Conservation (phyloP, 2,797 vertebrate species). For the Pogonophryne albipinna region DNA sequence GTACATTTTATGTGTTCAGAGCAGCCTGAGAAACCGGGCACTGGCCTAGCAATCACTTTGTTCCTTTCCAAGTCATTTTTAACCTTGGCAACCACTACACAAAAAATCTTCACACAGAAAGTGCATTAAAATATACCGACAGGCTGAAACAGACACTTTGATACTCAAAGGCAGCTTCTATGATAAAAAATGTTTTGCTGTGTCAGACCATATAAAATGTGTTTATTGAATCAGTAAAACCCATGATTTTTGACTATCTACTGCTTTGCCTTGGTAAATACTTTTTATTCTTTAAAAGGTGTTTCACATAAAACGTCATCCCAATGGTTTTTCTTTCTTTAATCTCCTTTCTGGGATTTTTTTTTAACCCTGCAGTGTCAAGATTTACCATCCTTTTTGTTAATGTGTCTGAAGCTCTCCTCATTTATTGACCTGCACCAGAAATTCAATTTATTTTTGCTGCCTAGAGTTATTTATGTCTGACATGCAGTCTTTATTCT, state of each 20-base stretch:
- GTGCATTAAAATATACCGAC: slow-evolving; percentile 39
- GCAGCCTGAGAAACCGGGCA: slow-evolving; percentile 39
- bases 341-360: not conserved
- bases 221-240: slow-evolving; percentile 32
- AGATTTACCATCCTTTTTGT: slow-evolving; percentile 28
- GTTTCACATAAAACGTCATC: slow-evolving; percentile 9
- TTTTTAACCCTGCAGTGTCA: slow-evolving; percentile 7
- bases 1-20: slow-evolving; percentile 35
- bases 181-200: slow-evolving; percentile 26
- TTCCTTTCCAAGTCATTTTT: slow-evolving; percentile 63
- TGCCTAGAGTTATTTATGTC: slow-evolving; percentile 40
- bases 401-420: slow-evolving; percentile 25
- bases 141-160: slow-evolving; percentile 32
- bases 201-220: not conserved
- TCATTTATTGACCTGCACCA: slow-evolving; percentile 42
- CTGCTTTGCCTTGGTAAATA: slow-evolving; percentile 10
- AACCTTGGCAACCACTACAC: slow-evolving; percentile 55
- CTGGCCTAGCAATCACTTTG: slow-evolving; percentile 64
- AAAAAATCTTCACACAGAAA: slow-evolving; percentile 42
- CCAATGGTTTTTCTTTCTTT: slow-evolving; percentile 3
- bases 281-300: not conserved
- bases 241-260: not conserved
- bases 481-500: slow-evolving; percentile 7
- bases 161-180: slow-evolving; percentile 26
- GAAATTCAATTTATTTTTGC: slow-evolving; percentile 29